Evolutionary conservation across 2,113 vertebrate genomes (phyloP).

Genomic region (Theristicus caerulescens): DNA sequence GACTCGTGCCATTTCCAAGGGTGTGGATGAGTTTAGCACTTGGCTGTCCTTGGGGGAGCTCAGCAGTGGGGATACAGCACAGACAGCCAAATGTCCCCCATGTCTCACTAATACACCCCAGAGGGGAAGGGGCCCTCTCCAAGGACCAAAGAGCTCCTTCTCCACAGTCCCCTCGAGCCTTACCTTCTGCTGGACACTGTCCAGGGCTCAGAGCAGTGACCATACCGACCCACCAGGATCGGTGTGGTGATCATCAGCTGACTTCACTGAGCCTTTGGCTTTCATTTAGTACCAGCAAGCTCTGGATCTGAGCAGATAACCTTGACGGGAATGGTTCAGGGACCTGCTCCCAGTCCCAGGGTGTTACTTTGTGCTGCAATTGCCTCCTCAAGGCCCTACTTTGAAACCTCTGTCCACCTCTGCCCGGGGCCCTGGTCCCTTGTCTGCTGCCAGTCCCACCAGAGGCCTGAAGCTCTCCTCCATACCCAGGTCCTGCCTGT

Average conservation of each 20-base stretch:
- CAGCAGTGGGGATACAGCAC: background rate
- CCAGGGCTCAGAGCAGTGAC: background rate
- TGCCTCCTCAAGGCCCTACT: background rate
- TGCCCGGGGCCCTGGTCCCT: background rate
- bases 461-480: background rate
- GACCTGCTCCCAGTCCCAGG: background rate
- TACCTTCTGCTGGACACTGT: background rate
- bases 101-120: background rate
- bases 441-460: background rate
- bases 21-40: background rate
- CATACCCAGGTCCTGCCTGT: background rate
- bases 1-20: background rate
- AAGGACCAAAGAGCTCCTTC: background rate
- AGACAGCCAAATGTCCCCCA: background rate
- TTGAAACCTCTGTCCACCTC: background rate
- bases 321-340: background rate
- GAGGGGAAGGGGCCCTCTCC: background rate
- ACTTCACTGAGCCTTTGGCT: background rate
- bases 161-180: rapidly evolving
- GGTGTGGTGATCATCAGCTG: background rate
- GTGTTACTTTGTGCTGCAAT: background rate
- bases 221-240: background rate
- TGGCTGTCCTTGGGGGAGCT: background rate
- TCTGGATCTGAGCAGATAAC: background rate
- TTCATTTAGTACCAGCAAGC: background rate